Conservation (phyloP, 1,140 invertebrate genomes). For the Elysia chlorotica region DNA sequence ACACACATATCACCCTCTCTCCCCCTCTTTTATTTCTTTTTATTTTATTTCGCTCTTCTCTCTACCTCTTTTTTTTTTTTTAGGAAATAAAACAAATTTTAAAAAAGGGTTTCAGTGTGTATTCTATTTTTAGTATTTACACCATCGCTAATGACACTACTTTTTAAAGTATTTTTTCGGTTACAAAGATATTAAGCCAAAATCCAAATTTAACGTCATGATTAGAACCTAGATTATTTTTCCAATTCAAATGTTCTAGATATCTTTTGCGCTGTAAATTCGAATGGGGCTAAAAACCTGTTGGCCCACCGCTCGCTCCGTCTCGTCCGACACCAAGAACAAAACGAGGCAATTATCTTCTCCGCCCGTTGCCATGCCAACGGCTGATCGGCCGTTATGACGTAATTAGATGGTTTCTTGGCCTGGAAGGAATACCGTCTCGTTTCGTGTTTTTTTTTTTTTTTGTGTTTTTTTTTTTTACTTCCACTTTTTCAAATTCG, state of each 20-base stretch:
- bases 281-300: neutral
- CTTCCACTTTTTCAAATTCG: neutral
- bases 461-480: neutral
- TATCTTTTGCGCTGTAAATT: neutral
- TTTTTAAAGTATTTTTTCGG: neutral
- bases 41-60: neutral
- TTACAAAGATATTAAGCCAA: neutral
- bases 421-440: neutral
- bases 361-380: slow-evolving; percentile 17
- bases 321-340: slow-evolving; percentile 11
- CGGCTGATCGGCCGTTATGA: slow-evolving; percentile 17
- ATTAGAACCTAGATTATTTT: neutral
- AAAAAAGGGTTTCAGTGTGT: neutral
- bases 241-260: neutral
- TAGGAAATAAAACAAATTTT: neutral
- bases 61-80: neutral
- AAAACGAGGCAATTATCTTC: slow-evolving; percentile 24
- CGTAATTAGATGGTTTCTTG: slow-evolving; percentile 2
- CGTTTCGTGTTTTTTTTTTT: neutral
- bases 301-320: no score
- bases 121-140: no score
- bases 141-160: neutral
- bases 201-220: neutral
- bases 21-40: neutral
- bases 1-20: neutral